phyloP scores from a whole-genome alignment of 2,797 vertebrate genomes.

The Ambastaia sidthimunki region DNA sequence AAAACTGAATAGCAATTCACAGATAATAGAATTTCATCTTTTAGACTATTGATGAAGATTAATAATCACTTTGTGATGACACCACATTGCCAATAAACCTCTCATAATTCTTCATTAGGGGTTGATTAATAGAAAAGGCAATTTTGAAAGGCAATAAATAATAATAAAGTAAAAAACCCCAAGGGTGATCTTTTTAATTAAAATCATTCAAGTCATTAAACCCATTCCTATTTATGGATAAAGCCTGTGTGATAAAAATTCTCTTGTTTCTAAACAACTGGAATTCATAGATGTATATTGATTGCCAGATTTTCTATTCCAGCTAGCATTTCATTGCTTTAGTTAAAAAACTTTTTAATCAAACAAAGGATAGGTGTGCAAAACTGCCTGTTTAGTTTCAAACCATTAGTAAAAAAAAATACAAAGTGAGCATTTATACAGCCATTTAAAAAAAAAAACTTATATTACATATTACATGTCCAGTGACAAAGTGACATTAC shows the following conservation, averaged over 20 bases:
- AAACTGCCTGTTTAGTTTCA: slow-evolving; percentile 15
- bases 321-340: no score
- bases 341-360: background rate
- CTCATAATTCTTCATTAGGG: slow-evolving; percentile 37
- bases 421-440: background rate
- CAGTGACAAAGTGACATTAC: no score
- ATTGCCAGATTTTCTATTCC: slow-evolving; percentile 20
- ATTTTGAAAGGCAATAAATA: slow-evolving; percentile 38
- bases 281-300: background rate
- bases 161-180: background rate
- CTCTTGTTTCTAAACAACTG: background rate
- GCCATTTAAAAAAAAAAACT: no score
- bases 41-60: slow-evolving; percentile 42
- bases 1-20: slow-evolving; percentile 17
- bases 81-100: slow-evolving; percentile 17
- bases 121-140: slow-evolving; percentile 29
- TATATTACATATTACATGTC: no score
- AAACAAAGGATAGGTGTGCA: background rate
- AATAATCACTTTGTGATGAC: slow-evolving; percentile 34
- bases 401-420: background rate
- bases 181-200: slow-evolving; percentile 23
- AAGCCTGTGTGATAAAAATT: background rate
- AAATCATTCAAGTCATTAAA: background rate
- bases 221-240: background rate
- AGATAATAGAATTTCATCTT: slow-evolving; percentile 30